Percentiles rank a stretch among this genome's conserved stretches.
Conservation (phyloP, 1,140 invertebrate genomes). For the Proales similis region DNA sequence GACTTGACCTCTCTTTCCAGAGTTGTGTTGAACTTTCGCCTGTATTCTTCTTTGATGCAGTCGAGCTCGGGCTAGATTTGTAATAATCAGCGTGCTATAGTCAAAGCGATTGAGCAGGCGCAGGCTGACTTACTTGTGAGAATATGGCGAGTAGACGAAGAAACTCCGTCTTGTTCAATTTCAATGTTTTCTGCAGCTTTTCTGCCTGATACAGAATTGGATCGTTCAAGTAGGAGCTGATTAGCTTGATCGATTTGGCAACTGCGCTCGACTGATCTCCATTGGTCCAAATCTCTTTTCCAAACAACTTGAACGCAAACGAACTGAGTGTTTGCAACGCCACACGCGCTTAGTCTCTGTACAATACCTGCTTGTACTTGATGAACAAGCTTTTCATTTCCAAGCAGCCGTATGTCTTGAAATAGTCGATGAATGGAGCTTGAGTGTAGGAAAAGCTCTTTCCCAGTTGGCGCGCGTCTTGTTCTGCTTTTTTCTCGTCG, state of each 20-base stretch:
- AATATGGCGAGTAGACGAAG: slow-evolving; percentile 23
- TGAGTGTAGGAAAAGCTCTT: slow-evolving; percentile 13
- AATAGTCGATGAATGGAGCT: slow-evolving; percentile 11
- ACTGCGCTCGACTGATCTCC: slow-evolving; percentile 1
- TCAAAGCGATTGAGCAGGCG: no score
- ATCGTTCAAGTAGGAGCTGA: slow-evolving; percentile 12
- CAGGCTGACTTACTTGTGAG: background rate
- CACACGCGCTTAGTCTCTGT: background rate
- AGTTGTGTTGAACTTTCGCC: background rate
- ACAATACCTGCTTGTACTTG: background rate
- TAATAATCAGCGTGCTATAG: no score
- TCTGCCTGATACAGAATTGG: slow-evolving; percentile 14
- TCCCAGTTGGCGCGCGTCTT: background rate
- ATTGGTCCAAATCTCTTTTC: slow-evolving; percentile 7
- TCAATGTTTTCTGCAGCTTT: slow-evolving; percentile 35
- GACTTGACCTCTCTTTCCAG: background rate
- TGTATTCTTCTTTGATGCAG: slow-evolving; percentile 3
- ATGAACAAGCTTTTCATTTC: slow-evolving; percentile 12
- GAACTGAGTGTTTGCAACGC: no score
- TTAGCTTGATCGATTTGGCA: slow-evolving; percentile 25
- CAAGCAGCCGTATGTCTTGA: slow-evolving; percentile 2
- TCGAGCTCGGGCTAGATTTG: slow-evolving; percentile 1
- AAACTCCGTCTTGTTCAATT: slow-evolving; percentile 24
- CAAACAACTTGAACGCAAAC: slow-evolving; percentile 1
- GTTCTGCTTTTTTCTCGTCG: slow-evolving; percentile 1